Conservation (phyloP, 2,888 invertebrate genomes). For the Caenorhabditis sp. region DNA sequence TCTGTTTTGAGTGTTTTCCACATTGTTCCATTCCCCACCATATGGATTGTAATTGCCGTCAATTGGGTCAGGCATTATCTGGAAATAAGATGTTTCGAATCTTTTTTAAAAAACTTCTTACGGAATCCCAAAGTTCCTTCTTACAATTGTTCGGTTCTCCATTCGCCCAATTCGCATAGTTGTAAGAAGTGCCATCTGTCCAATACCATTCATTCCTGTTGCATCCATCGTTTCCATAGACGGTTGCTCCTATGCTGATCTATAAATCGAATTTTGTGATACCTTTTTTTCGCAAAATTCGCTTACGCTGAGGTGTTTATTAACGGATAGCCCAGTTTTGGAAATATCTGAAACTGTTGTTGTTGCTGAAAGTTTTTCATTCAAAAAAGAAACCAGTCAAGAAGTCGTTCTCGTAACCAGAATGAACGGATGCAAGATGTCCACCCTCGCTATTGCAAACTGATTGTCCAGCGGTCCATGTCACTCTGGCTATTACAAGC, state of each 20-base stretch:
- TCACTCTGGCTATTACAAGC: neutral
- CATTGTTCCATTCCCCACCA: neutral
- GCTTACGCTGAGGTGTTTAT: neutral
- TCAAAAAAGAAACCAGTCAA: slow-evolving; percentile 25
- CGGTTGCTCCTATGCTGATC: neutral
- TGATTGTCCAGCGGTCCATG: neutral
- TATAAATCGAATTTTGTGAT: neutral
- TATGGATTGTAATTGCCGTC: neutral
- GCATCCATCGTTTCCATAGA: neutral
- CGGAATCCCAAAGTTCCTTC: neutral
- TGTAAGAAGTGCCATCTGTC: neutral
- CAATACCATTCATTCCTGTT: neutral
- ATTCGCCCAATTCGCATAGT: neutral
- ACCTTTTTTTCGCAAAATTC: no score
- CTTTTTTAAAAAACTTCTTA: neutral
- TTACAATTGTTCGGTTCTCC: neutral
- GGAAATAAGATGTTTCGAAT: neutral
- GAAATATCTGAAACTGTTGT: slow-evolving; percentile 14
- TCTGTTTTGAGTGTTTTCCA: neutral
- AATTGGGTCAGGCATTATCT: neutral
- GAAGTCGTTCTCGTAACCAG: slow-evolving; percentile 30
- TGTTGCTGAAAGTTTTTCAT: neutral
- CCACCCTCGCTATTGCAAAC: slow-evolving; percentile 1
- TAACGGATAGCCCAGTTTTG: neutral
- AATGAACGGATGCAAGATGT: slow-evolving; percentile 42